Evolutionary conservation across 2,797 vertebrate genomes (phyloP).

Genomic region (Ptychadena robeensis): DNA sequence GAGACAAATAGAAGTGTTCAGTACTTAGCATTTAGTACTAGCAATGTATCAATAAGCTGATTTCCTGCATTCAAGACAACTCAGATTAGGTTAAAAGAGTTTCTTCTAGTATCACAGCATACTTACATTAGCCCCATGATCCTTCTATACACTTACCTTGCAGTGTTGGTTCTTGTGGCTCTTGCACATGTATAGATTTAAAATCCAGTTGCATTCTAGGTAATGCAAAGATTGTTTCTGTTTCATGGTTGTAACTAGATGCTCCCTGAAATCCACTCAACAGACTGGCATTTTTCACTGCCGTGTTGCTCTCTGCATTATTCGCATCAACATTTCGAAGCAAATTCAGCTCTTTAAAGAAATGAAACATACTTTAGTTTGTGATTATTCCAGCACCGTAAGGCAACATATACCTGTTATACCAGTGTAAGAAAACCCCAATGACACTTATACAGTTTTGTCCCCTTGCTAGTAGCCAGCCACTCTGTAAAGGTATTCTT

Average conservation of each 20-base stretch:
- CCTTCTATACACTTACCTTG: constrained; percentile 77
- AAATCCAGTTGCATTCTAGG: constrained; percentile 98
- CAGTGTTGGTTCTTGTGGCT: constrained; percentile 90
- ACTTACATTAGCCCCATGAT: neutral
- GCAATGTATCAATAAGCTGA: too few relatives aligned
- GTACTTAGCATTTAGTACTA: too few relatives aligned
- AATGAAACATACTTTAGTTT: constrained; percentile 1
- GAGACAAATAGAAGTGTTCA: too few relatives aligned
- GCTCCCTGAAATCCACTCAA: constrained; percentile 90
- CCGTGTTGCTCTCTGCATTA: constrained; percentile 85
- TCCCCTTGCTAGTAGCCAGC: too few relatives aligned
- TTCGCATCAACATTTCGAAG: constrained; percentile 95
- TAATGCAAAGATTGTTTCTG: constrained; percentile 96
- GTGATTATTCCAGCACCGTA: too few relatives aligned
- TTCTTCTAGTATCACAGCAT: neutral
- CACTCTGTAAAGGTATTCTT: too few relatives aligned
- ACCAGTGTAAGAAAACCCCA: neutral
- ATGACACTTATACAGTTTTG: too few relatives aligned
- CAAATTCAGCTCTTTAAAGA: constrained; percentile 86
- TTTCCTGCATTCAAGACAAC: too few relatives aligned
- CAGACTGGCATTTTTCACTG: constrained; percentile 90
- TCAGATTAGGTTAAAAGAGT: too few relatives aligned
- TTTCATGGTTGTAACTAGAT: constrained; percentile 97
- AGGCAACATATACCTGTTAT: neutral
- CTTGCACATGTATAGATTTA: constrained; percentile 96